These are phyloP conservation scores for Neoscelio sp. DNA, from an alignment of 2,888 invertebrate genomes.

Conservation along the genomic window DNA sequence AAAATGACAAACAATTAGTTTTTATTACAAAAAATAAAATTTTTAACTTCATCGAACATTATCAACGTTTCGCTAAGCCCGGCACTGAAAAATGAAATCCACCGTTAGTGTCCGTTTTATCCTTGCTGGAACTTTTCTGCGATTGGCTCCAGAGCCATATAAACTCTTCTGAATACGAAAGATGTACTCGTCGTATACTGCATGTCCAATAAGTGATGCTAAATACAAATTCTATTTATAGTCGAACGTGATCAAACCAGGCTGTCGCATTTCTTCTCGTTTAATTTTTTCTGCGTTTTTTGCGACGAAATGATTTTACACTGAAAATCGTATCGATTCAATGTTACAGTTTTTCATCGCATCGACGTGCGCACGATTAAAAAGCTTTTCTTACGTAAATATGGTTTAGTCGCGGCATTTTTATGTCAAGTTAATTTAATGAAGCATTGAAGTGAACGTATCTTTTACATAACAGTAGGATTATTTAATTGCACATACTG, in stretches of 20 bases:
- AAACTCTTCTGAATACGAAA: constrained; percentile 53
- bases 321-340: constrained; percentile 36
- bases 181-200: constrained; percentile 30
- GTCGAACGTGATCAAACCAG: constrained; percentile 30
- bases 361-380: constrained; percentile 7
- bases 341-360: constrained; percentile 34
- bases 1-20: too few species aligned
- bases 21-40: too few species aligned
- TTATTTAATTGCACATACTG: constrained; percentile 53
- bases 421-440: constrained; percentile 51
- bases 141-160: constrained; percentile 21
- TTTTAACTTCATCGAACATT: background rate
- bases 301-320: constrained; percentile 14
- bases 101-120: constrained; percentile 36
- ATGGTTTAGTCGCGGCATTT: constrained; percentile 48
- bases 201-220: constrained; percentile 48
- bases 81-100: constrained; percentile 25
- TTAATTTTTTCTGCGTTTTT: constrained; percentile 8
- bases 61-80: constrained; percentile 23
- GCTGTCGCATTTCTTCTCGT: background rate
- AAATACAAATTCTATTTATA: constrained; percentile 53
- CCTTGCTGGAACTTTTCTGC: constrained; percentile 12
- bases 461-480: constrained; percentile 59
- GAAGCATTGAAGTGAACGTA: constrained; percentile 65
- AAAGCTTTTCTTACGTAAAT: constrained; percentile 45